Conservation (phyloP, 64 coral and sea anemone species). For the Catalaphyllia jardinei region DNA sequence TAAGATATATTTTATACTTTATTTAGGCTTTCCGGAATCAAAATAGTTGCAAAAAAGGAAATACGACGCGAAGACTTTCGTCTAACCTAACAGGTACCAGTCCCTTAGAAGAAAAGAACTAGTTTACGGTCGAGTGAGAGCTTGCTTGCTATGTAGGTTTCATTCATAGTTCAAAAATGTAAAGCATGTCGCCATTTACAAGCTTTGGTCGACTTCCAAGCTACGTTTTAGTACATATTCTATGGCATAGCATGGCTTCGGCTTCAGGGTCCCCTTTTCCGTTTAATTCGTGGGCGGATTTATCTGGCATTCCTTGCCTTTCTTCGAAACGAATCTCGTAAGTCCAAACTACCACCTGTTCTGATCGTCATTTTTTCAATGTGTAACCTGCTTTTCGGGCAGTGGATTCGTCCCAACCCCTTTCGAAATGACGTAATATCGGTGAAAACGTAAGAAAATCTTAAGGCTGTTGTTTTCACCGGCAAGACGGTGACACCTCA, state of each 20-base stretch:
- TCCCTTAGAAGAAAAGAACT: background rate
- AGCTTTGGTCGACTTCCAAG: background rate
- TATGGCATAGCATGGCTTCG: background rate
- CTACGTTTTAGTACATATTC: too few relatives aligned
- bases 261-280: background rate
- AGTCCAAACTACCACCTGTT: background rate
- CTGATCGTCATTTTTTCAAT: background rate
- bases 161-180: background rate
- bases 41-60: background rate
- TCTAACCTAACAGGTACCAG: conserved; percentile 10
- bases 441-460: background rate
- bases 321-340: background rate
- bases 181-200: background rate
- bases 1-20: too few relatives aligned
- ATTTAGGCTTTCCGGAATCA: background rate
- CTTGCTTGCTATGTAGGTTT: background rate
- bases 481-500: background rate
- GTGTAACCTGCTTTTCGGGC: conserved; percentile 16
- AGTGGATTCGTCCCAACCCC: background rate
- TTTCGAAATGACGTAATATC: conserved; percentile 40
- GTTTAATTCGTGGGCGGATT: background rate
- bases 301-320: background rate
- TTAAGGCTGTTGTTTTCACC: background rate
- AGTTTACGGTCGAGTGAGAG: background rate
- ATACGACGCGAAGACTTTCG: background rate